phyloP scores from a whole-genome alignment of 2,888 invertebrate species.

The Imbricaverruca yamaguchii region DNA sequence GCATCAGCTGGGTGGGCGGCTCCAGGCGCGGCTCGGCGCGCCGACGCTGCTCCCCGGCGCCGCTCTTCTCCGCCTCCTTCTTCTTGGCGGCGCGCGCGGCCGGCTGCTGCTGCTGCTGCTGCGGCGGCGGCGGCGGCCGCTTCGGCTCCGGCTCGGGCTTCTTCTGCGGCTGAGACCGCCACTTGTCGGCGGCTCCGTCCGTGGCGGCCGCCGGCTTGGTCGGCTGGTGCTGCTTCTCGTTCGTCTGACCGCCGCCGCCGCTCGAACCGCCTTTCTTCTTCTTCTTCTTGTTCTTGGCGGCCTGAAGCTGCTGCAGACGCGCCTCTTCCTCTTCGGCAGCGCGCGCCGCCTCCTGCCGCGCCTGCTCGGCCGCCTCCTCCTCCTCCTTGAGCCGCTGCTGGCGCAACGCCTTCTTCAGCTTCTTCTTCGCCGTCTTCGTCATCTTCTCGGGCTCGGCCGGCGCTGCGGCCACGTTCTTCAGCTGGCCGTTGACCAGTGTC shows the following conservation, averaged over 20 bases:
- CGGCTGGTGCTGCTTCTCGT: background rate
- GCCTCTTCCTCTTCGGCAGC: slow-evolving; percentile 22
- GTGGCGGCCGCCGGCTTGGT: background rate
- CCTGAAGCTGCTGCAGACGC: slow-evolving; percentile 33
- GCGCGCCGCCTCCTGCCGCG: slow-evolving; percentile 37
- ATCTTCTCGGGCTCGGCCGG: background rate
- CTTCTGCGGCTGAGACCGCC: slow-evolving; percentile 37
- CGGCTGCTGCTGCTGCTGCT: slow-evolving; percentile 18
- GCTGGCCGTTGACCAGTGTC: slow-evolving; percentile 50
- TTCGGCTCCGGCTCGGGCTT: slow-evolving; percentile 32
- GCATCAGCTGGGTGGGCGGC: slow-evolving; percentile 25
- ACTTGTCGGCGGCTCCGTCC: slow-evolving; percentile 8
- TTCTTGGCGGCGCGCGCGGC: background rate
- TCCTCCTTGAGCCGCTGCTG: slow-evolving; percentile 38
- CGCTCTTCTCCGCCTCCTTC: slow-evolving; percentile 15
- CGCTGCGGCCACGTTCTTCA: background rate
- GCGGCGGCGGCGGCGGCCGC: slow-evolving; percentile 32
- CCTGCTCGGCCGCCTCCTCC: slow-evolving; percentile 39
- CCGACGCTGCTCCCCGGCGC: slow-evolving; percentile 24
- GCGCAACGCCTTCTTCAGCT: slow-evolving; percentile 29
- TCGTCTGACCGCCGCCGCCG: background rate
- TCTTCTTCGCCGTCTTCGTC: slow-evolving; percentile 31
- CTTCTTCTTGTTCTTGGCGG: slow-evolving; percentile 30
- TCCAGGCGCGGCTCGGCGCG: slow-evolving; percentile 31
- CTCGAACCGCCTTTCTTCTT: slow-evolving; percentile 25